Conservation (phyloP, 2,113 vertebrate species). For the Pardalotus punctatus region DNA sequence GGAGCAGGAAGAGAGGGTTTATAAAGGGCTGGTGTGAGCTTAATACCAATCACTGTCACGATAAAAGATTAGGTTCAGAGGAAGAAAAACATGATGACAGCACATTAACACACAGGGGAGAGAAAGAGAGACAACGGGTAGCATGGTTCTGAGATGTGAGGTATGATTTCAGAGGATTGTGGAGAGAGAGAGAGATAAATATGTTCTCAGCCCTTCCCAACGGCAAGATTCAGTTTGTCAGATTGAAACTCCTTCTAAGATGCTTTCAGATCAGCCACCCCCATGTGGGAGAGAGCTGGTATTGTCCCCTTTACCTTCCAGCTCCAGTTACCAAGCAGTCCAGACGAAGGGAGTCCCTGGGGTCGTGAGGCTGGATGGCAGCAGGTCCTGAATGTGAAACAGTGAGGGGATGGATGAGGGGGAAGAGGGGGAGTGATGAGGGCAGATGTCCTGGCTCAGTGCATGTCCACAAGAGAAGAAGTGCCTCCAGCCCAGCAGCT, state of each 20-base stretch:
- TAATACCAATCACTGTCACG: neutral
- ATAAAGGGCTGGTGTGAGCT: neutral
- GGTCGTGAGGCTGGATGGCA: neutral
- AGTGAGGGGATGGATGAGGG: accelerated
- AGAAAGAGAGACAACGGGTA: neutral
- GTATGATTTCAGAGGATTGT: conserved; percentile 35
- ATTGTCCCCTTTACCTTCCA: conserved; percentile 32
- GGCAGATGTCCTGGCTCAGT: neutral
- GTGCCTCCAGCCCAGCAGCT: neutral
- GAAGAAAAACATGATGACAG: conserved; percentile 29
- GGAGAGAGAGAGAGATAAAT: conserved; percentile 49
- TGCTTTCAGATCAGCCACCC: conserved; percentile 18
- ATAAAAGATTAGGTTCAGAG: conserved; percentile 45
- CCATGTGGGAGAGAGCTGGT: neutral
- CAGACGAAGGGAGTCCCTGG: neutral
- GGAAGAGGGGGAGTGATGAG: neutral
- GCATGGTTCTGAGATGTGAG: neutral
- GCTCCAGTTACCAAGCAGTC: neutral
- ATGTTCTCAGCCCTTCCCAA: neutral
- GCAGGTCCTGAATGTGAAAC: neutral
- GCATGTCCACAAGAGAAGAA: neutral
- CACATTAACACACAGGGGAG: neutral
- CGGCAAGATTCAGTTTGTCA: neutral
- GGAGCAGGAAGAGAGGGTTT: neutral
- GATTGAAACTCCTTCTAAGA: conserved; percentile 45